A percentile compares a stretch with the other conserved stretches of the same genome.
These are phyloP conservation scores for Ectropis grisescens DNA, from an alignment of 1,140 invertebrate species.

Conservation along the genomic window DNA sequence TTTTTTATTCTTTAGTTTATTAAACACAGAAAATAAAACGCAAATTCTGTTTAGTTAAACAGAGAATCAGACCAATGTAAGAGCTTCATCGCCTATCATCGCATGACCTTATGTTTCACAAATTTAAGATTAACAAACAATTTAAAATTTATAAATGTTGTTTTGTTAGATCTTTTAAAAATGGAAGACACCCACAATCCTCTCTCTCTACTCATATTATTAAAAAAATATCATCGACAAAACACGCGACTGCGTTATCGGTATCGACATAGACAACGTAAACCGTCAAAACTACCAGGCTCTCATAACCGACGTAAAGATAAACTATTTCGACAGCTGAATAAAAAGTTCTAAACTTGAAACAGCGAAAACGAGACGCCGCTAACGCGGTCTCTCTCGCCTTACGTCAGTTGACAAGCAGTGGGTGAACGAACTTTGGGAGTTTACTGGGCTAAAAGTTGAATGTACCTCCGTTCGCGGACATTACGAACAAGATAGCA, in stretches of 20 bases:
- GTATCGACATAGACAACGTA: slow-evolving; percentile 61
- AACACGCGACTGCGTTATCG: slow-evolving; percentile 18
- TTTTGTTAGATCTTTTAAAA: too few relatives aligned
- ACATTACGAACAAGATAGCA: slow-evolving; percentile 70
- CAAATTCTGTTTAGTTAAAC: too few relatives aligned
- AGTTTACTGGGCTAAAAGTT: slow-evolving; percentile 71
- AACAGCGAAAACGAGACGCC: slow-evolving; percentile 35
- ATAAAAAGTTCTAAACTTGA: slow-evolving; percentile 64
- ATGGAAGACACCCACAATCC: too few relatives aligned
- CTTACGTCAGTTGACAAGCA: slow-evolving; percentile 68
- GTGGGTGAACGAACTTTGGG: slow-evolving; percentile 66
- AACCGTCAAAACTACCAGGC: slow-evolving; percentile 61
- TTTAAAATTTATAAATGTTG: too few relatives aligned
- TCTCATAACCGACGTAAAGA: slow-evolving; percentile 43
- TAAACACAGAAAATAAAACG: too few relatives aligned
- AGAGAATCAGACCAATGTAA: too few relatives aligned
- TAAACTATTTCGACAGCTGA: slow-evolving; percentile 50
- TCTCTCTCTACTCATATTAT: too few relatives aligned
- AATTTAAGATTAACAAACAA: too few relatives aligned
- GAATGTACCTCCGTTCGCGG: slow-evolving; percentile 68
- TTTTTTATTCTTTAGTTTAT: too few relatives aligned
- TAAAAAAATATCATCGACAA: slow-evolving; percentile 16
- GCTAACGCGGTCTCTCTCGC: slow-evolving; percentile 42
- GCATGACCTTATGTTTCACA: too few relatives aligned
- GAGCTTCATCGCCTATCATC: too few relatives aligned